Conservation (phyloP, 2,797 vertebrate species). For the Muraenolepis orangiensis region DNA sequence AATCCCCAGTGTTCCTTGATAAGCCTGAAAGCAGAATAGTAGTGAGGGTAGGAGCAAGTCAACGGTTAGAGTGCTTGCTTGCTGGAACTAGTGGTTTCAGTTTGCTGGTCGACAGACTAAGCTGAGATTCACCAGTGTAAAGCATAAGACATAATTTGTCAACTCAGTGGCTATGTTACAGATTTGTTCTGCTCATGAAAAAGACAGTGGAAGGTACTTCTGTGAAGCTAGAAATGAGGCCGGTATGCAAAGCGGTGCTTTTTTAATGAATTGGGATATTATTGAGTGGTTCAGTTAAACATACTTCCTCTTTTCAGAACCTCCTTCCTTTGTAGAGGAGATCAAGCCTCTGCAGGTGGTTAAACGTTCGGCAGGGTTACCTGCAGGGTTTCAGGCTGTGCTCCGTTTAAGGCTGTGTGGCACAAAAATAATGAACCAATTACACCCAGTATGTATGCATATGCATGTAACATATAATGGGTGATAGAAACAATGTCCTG, state of each 20-base stretch:
- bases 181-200: no score
- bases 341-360: conserved; percentile 78
- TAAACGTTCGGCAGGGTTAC: conserved; percentile 78
- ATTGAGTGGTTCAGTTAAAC: conserved; percentile 3
- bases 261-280: conserved; percentile 26
- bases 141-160: no score
- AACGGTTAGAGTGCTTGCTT: no score
- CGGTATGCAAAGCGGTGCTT: no score
- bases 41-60: no score
- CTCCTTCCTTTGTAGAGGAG: conserved; percentile 80
- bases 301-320: conserved; percentile 74
- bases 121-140: no score
- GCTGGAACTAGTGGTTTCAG: no score
- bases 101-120: no score
- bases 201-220: no score
- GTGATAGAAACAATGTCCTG: conserved; percentile 72
- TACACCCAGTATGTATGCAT: no score
- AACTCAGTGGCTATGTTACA: no score
- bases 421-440: conserved; percentile 85
- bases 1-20: conserved; percentile 76
- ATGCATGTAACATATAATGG: conserved; percentile 79
- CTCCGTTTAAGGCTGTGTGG: conserved; percentile 85
- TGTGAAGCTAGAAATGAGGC: no score
- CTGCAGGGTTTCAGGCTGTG: conserved; percentile 81
- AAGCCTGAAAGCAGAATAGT: conserved; percentile 82